These are phyloP conservation scores for Molothrus aeneus DNA, from an alignment of 2,797 vertebrate species.

Conservation along the genomic window DNA sequence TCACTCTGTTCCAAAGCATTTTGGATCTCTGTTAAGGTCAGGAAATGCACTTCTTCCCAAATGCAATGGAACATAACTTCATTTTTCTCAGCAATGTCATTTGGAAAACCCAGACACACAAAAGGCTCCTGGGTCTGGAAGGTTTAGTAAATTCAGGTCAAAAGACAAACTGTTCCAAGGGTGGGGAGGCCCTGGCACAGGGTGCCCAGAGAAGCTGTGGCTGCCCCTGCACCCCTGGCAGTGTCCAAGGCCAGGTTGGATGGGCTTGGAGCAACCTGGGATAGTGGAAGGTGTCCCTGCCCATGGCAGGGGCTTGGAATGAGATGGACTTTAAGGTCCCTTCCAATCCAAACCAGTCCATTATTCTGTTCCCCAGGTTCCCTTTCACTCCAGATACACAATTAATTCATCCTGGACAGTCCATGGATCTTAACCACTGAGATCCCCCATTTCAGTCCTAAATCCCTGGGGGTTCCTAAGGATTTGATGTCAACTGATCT, in stretches of 20 bases:
- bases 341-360: neutral
- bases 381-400: neutral
- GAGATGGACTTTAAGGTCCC: neutral
- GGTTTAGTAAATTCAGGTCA: neutral
- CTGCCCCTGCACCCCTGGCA: neutral
- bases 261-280: rapidly evolving
- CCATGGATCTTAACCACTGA: neutral
- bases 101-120: neutral
- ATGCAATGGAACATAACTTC: neutral
- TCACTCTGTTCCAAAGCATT: neutral
- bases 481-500: neutral
- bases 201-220: neutral
- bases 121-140: neutral
- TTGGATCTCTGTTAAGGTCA: neutral
- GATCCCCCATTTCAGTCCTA: neutral
- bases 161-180: neutral
- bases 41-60: neutral
- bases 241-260: neutral
- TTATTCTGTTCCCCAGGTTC: neutral
- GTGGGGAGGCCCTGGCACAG: rapidly evolving
- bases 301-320: neutral
- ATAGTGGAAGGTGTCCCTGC: neutral
- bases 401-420: neutral
- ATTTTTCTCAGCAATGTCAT: neutral
- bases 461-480: neutral